phyloP scores from a whole-genome alignment of 2,113 vertebrate species.

The Oceanodroma tethys region DNA sequence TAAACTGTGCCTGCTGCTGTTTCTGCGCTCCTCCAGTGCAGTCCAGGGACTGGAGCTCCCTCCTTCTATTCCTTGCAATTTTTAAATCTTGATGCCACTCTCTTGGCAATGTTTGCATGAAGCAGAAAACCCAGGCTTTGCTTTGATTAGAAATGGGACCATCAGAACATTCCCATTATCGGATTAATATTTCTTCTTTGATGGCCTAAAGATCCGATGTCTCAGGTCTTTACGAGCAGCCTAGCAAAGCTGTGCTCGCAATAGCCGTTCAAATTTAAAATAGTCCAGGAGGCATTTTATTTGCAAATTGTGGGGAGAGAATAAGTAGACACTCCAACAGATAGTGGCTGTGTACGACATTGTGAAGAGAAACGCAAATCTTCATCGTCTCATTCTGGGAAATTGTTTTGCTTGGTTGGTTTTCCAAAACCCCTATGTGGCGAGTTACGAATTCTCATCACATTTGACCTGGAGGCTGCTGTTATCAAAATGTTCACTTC shows the following conservation, averaged over 20 bases:
- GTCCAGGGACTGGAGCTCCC: not conserved
- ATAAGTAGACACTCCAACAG: not conserved
- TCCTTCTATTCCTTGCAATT: not conserved
- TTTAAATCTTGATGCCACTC: not conserved
- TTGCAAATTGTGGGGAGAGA: slow-evolving; percentile 8
- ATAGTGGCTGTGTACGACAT: not conserved
- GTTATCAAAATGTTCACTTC: slow-evolving; percentile 38
- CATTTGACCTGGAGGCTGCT: slow-evolving; percentile 47
- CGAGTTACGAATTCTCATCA: slow-evolving; percentile 41
- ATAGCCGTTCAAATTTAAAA: not conserved
- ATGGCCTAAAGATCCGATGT: not conserved
- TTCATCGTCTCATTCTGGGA: not conserved
- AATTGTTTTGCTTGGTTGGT: slow-evolving; percentile 39
- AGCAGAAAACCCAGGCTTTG: not conserved
- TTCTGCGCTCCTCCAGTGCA: not conserved
- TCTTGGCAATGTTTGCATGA: not conserved
- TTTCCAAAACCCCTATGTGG: slow-evolving; percentile 21
- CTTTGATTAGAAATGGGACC: not conserved
- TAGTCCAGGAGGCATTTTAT: not conserved
- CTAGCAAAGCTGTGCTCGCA: not conserved
- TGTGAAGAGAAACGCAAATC: not conserved
- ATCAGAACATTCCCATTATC: not conserved
- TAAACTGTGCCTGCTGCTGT: not conserved
- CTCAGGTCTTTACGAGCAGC: not conserved
- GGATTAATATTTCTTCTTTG: not conserved